Percentiles rank a stretch among this genome's conserved stretches.
phyloP scores from a whole-genome alignment of 2,797 vertebrate species.

The Stomatorhinus walkeri region DNA sequence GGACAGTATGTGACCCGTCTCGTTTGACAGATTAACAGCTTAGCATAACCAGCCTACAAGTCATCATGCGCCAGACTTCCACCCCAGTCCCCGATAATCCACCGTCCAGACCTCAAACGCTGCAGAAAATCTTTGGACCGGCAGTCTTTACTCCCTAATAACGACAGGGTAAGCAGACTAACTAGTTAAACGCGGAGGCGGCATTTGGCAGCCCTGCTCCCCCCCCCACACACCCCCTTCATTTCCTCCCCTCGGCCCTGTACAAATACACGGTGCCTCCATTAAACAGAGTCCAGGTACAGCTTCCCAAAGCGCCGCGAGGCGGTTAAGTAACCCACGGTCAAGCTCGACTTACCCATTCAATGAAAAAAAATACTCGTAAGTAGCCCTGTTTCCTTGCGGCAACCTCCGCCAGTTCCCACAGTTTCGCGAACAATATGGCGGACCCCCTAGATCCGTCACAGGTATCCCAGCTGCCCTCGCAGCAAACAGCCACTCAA shows the following conservation, averaged over 20 bases:
- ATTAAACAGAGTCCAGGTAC: not conserved
- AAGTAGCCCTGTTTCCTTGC: constrained; percentile 17
- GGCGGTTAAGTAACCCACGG: no score
- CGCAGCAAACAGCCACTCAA: constrained; percentile 7
- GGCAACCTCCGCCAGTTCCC: constrained; percentile 24
- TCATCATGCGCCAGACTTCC: not conserved
- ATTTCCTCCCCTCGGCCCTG: constrained; percentile 2
- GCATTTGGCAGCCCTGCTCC: not conserved
- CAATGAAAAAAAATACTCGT: not conserved
- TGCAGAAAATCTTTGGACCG: not conserved
- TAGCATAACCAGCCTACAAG: not conserved
- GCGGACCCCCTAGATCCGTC: constrained; percentile 37
- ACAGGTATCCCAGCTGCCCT: constrained; percentile 43
- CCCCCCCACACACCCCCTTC: constrained; percentile 2
- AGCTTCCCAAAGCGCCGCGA: not conserved
- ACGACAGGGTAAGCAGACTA: not conserved
- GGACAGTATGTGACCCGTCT: not conserved
- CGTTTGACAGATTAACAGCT: not conserved
- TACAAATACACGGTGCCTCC: not conserved
- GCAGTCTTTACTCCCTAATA: not conserved
- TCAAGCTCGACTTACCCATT: constrained; percentile 21
- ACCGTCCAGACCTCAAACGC: not conserved
- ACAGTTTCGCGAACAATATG: constrained; percentile 47
- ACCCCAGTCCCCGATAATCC: not conserved
- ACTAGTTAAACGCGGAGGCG: not conserved